Percentiles rank a stretch among this genome's conserved stretches.
Evolutionary conservation across 2,113 vertebrate species (phyloP).

Genomic region (Haliaeetus leucogaster): DNA sequence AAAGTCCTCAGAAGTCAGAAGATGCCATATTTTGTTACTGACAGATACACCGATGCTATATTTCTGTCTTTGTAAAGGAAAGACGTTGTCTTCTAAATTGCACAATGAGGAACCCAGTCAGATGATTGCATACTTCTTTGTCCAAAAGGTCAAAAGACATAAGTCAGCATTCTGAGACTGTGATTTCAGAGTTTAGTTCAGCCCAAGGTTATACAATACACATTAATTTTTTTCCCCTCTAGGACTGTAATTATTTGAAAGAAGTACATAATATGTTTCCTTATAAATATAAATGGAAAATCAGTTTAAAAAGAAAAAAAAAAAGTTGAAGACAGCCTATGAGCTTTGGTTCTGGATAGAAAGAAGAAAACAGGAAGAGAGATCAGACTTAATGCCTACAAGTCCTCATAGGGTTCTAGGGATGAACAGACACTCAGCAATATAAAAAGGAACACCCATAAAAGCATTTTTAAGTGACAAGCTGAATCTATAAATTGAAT

Average conservation of each 20-base stretch:
- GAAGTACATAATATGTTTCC: background rate
- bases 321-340: background rate
- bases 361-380: background rate
- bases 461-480: background rate
- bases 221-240: background rate
- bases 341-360: background rate
- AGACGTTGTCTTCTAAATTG: background rate
- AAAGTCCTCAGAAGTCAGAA: background rate
- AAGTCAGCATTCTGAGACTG: background rate
- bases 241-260: background rate
- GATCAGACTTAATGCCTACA: background rate
- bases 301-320: background rate
- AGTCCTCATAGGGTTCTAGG: background rate
- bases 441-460: background rate
- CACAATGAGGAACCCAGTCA: background rate
- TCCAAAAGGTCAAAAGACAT: background rate
- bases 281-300: background rate
- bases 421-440: background rate
- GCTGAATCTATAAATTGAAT: background rate
- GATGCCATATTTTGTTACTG: background rate
- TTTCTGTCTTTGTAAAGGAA: background rate
- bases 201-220: background rate
- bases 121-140: background rate
- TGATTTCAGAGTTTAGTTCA: background rate
- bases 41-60: background rate